These are phyloP conservation scores for Hemicentrotus pulcherrimus DNA, from an alignment of 35 echinoderm and acorn worm species.

Conservation along the genomic window DNA sequence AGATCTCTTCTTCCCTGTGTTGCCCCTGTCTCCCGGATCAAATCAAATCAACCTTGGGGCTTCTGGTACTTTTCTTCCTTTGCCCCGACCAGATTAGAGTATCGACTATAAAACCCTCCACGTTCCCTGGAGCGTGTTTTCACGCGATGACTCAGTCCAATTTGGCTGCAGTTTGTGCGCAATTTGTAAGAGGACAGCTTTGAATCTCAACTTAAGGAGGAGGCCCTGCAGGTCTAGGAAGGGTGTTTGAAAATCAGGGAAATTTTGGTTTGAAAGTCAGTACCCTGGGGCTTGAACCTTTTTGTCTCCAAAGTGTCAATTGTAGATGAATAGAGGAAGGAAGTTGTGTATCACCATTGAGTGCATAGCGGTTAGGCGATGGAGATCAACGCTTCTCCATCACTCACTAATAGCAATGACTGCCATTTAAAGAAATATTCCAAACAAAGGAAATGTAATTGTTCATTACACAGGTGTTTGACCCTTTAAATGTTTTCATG, in stretches of 20 bases:
- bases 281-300: constrained; percentile 13
- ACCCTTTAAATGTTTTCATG: neutral
- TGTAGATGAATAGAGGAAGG: constrained; percentile 10
- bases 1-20: neutral
- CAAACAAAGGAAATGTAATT: neutral
- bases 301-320: constrained; percentile 11
- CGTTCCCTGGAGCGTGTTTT: constrained; percentile 14
- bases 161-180: constrained; percentile 37
- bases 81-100: constrained; percentile 31
- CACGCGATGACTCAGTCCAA: constrained; percentile 47
- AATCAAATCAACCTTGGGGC: neutral
- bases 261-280: constrained; percentile 2
- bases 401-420: neutral
- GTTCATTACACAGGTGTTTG: neutral
- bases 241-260: neutral
- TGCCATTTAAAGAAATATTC: neutral
- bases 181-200: constrained; percentile 15
- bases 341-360: neutral
- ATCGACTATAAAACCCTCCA: constrained; percentile 30
- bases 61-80: neutral
- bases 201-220: neutral
- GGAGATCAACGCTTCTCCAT: neutral
- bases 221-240: neutral
- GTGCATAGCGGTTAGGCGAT: neutral
- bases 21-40: neutral